phyloP scores from a whole-genome alignment of 1,140 invertebrate species.

The Drosophila kikkawai region DNA sequence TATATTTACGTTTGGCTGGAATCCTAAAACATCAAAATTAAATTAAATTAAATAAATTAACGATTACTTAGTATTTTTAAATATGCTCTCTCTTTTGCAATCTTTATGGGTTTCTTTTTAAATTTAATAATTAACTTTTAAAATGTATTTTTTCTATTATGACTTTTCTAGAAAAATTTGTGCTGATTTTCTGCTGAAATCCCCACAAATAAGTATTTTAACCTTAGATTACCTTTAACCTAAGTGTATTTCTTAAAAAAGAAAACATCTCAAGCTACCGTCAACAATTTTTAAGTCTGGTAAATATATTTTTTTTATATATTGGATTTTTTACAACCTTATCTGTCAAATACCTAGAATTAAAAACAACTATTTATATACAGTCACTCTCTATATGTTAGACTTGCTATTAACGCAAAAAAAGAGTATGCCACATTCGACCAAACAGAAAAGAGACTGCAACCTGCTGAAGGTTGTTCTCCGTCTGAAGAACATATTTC shows the following conservation, averaged over 20 bases:
- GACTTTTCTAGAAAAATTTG: not conserved
- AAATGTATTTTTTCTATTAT: not conserved
- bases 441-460: not conserved
- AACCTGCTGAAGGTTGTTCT: slow-evolving; percentile 6
- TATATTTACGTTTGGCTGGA: not conserved
- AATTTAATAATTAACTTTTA: not conserved
- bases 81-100: not conserved
- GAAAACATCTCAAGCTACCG: not conserved
- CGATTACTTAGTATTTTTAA: not conserved
- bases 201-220: not conserved
- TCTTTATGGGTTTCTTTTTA: not conserved
- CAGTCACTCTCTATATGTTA: too few relatives aligned
- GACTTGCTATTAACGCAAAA: too few relatives aligned
- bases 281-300: not conserved
- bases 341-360: too few relatives aligned
- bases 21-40: not conserved
- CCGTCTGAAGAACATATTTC: slow-evolving; percentile 68
- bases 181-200: not conserved
- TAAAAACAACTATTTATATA: too few relatives aligned
- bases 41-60: too few relatives aligned
- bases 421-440: slow-evolving; percentile 2
- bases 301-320: not conserved
- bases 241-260: not conserved
- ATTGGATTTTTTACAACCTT: not conserved
- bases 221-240: not conserved